Conservation (phyloP, 2,888 invertebrate genomes). For the Melanophora roralis region DNA sequence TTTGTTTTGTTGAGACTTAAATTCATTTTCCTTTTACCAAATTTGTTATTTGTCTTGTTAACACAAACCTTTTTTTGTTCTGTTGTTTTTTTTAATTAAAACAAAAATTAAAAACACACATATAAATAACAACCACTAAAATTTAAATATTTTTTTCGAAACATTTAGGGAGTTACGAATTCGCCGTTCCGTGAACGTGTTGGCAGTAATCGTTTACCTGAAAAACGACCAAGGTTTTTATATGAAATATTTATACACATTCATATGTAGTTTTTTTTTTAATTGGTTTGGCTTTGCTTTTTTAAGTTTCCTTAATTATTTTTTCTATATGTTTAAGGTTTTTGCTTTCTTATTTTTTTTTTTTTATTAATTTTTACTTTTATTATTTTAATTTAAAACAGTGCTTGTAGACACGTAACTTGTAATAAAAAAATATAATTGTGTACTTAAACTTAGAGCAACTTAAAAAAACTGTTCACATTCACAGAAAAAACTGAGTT, state of each 20-base stretch:
- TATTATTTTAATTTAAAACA: not conserved
- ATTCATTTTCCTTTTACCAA: not conserved
- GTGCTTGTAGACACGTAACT: constrained; percentile 23
- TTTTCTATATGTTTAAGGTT: constrained; percentile 36
- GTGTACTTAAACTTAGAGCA: too few species aligned
- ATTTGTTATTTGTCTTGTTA: constrained; percentile 50
- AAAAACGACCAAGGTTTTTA: constrained; percentile 88
- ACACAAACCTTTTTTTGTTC: constrained; percentile 28
- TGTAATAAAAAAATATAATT: not conserved
- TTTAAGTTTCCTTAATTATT: constrained; percentile 27
- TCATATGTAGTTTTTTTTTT: constrained; percentile 30
- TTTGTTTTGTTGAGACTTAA: constrained; percentile 45
- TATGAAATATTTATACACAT: constrained; percentile 58
- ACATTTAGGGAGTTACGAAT: constrained; percentile 80
- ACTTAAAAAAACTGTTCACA: too few species aligned
- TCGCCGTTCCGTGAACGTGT: constrained; percentile 93
- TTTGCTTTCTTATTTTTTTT: constrained; percentile 37
- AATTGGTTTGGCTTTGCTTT: constrained; percentile 54
- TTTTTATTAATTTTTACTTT: constrained; percentile 10
- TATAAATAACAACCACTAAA: constrained; percentile 24
- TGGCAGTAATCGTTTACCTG: constrained; percentile 91
- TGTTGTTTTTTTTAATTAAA: constrained; percentile 10
- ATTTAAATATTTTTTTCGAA: constrained; percentile 21
- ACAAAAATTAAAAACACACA: constrained; percentile 5
- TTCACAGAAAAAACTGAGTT: too few species aligned